Conservation (phyloP, 2,888 invertebrate species). For the Charanyca ferruginea region DNA sequence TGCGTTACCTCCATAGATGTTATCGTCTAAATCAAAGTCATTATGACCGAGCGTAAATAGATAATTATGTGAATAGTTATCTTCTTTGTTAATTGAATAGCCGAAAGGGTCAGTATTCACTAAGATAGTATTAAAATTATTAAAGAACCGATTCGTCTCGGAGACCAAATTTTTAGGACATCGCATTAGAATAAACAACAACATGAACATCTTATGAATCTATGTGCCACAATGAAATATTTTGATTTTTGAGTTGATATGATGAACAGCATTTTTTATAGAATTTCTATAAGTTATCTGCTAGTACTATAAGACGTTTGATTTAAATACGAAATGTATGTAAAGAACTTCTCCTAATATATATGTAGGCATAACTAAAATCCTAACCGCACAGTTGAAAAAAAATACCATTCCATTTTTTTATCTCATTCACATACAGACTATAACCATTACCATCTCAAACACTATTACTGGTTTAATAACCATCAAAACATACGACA, state of each 20-base stretch:
- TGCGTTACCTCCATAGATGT: conserved; percentile 36
- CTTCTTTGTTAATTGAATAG: conserved; percentile 9
- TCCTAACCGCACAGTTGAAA: conserved; percentile 4
- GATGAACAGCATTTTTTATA: too few species aligned
- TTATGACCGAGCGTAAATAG: conserved; percentile 6
- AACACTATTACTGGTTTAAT: conserved; percentile 57
- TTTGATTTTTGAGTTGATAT: too few species aligned
- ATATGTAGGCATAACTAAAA: neutral
- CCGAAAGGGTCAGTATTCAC: neutral
- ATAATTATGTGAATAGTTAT: neutral
- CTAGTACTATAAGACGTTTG: too few species aligned
- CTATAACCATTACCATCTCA: conserved; percentile 36
- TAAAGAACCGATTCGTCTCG: conserved; percentile 1
- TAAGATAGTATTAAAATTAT: neutral
- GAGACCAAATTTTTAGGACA: neutral
- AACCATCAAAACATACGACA: conserved; percentile 70
- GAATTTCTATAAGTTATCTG: too few species aligned
- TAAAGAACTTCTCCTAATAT: too few species aligned
- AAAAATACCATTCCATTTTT: conserved; percentile 8
- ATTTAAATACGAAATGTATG: neutral
- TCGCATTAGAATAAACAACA: too few species aligned
- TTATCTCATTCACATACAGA: conserved; percentile 32
- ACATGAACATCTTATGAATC: too few species aligned
- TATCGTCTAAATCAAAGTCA: conserved; percentile 36
- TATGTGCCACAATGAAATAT: too few species aligned